phyloP scores from a whole-genome alignment of 2,113 vertebrate genomes.

The Daphoenositta chrysoptera region DNA sequence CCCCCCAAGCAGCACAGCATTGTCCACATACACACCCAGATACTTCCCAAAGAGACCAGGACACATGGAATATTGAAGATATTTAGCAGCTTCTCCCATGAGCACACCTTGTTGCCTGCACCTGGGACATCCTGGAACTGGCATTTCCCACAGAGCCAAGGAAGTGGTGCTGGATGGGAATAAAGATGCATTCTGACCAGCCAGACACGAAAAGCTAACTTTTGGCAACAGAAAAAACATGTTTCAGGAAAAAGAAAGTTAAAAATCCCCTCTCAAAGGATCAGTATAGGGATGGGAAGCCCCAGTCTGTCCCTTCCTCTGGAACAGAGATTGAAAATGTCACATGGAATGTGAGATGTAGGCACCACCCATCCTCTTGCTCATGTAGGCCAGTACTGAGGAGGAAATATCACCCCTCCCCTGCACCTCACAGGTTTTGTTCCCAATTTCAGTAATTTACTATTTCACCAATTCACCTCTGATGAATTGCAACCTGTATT shows the following conservation, averaged over 20 bases:
- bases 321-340: not conserved
- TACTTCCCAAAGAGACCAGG: not conserved
- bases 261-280: not conserved
- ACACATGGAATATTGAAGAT: rapidly evolving
- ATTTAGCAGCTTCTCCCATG: not conserved
- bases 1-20: rapidly evolving
- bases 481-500: not conserved
- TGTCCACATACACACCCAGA: not conserved
- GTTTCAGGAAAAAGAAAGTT: not conserved
- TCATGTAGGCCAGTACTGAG: not conserved
- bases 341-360: not conserved
- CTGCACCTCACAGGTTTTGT: not conserved
- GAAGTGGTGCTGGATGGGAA: not conserved
- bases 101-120: not conserved
- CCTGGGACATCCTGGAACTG: not conserved
- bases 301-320: not conserved
- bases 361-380: not conserved
- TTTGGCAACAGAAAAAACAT: not conserved
- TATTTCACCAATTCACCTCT: not conserved
- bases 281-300: not conserved
- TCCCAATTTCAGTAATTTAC: not conserved
- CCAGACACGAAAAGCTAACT: not conserved
- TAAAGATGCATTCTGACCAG: not conserved
- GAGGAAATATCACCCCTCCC: not conserved
- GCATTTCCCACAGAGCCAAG: not conserved